Percentiles rank a stretch among this genome's conserved stretches.
Evolutionary conservation across 2,797 vertebrate genomes (phyloP).

Genomic region (Apogon talboti): DNA sequence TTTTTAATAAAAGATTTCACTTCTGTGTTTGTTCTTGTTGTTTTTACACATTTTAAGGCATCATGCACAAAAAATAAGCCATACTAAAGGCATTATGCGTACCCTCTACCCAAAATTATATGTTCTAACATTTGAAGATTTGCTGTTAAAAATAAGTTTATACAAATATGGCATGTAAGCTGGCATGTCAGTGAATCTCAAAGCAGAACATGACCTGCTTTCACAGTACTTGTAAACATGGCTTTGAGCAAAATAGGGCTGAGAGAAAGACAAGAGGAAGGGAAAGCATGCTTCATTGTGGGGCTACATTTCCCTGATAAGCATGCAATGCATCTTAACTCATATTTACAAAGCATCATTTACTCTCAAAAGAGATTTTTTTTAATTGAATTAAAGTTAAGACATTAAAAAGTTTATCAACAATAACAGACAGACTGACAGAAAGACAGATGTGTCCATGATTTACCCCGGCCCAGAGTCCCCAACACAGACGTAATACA

Average conservation of each 20-base stretch:
- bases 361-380: slow-evolving; percentile 53
- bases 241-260: slow-evolving; percentile 81
- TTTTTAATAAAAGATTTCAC: slow-evolving; percentile 83
- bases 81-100: slow-evolving; percentile 76
- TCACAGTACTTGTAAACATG: slow-evolving; percentile 87
- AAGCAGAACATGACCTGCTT: slow-evolving; percentile 77
- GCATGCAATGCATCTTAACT: slow-evolving; percentile 81
- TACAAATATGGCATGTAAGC: slow-evolving; percentile 86
- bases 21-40: slow-evolving; percentile 73
- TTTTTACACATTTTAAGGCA: slow-evolving; percentile 85
- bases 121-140: slow-evolving; percentile 66
- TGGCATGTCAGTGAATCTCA: slow-evolving; percentile 81
- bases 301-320: slow-evolving; percentile 74
- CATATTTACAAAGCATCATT: slow-evolving; percentile 79
- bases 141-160: slow-evolving; percentile 81
- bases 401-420: slow-evolving; percentile 76
- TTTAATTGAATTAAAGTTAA: slow-evolving; percentile 69
- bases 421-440: slow-evolving; percentile 72
- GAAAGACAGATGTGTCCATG: slow-evolving; percentile 63
- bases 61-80: slow-evolving; percentile 85
- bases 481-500: slow-evolving; percentile 45
- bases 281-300: slow-evolving; percentile 74
- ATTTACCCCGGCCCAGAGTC: slow-evolving; percentile 50
- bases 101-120: slow-evolving; percentile 68
- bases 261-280: slow-evolving; percentile 61